Evolutionary conservation across 1,140 invertebrate species (phyloP), one percentile per base, ranked within the genome.

Genomic region (Linepithema humile): DNA sequence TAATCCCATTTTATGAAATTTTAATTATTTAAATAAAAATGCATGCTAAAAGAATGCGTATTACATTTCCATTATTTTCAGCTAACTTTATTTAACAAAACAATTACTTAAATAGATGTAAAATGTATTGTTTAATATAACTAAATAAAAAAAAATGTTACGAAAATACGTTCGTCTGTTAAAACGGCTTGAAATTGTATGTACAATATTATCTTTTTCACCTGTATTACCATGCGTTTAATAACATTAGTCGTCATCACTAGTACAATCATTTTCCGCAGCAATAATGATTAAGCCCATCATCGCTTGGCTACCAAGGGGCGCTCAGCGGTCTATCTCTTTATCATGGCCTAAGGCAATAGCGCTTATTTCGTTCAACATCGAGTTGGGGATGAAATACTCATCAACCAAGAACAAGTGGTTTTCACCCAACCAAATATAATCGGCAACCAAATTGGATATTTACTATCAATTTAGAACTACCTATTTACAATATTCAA

Each of bases 291-390:
- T 75, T 62, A 64, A 75, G 26, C 12, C 32, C 38, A 32, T 75
- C 12, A 35, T 59, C 50, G 20, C 9, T 53, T 73, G n/a, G n/a
- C 17, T 20, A 64, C 12, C n/a, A 35, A 62, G 40, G 40, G 38
- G 38, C 38, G 72, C 26, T 40, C 53, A 74, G 26, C 38, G n/a
- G n/a, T 62, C 38, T 62, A 62, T 43, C 73, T 75, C 55, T 77
- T 77, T 77, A 77, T 48, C 73, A 77, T 48, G 15, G 59, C 59
- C 73, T 23, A 38, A 15, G 73, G 73, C 73, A 48, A 32, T 9
- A 60, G 60, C 60, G 40, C 29, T 59, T 77, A 77, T 77, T 77
- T 77, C 73, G 20, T 64, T n/a, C 29, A 77, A 65, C 29, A 38
- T 65, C 32, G 32, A 45, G 26, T 64, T 77, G 45, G 40, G 62